These are phyloP conservation scores for Helogale parvula DNA, from an alignment of 2,113 vertebrate genomes.

Conservation along the genomic window DNA sequence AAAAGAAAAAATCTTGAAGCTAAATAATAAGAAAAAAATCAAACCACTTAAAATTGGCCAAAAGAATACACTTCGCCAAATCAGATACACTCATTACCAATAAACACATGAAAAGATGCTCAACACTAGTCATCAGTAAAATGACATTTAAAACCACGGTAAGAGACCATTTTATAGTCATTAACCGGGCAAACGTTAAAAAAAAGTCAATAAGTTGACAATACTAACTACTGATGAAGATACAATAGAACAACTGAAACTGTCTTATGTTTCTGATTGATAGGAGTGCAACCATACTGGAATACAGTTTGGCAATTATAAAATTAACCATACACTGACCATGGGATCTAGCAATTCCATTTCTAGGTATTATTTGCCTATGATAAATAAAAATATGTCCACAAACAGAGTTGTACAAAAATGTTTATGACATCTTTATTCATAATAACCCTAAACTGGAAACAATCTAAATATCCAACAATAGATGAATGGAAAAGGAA, in stretches of 20 bases:
- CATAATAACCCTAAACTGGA: background rate
- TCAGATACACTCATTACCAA: background rate
- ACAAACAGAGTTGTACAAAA: background rate
- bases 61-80: slow-evolving; percentile 14
- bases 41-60: background rate
- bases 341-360: background rate
- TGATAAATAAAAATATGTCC: background rate
- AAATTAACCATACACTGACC: background rate
- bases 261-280: background rate
- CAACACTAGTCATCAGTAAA: background rate
- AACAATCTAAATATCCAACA: background rate
- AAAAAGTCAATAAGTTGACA: background rate
- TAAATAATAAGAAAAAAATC: background rate
- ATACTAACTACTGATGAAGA: background rate
- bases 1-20: background rate
- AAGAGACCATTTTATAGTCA: background rate
- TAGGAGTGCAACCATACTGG: background rate
- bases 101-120: background rate
- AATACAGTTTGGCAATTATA: background rate
- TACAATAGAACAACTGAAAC: background rate
- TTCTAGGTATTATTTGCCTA: background rate
- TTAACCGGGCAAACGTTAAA: background rate
- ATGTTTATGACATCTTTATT: background rate
- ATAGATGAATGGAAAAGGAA: background rate
- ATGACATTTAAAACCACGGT: slow-evolving; percentile 22